phyloP scores from a whole-genome alignment of 1,140 invertebrate species.

The Zophobas atratus region DNA sequence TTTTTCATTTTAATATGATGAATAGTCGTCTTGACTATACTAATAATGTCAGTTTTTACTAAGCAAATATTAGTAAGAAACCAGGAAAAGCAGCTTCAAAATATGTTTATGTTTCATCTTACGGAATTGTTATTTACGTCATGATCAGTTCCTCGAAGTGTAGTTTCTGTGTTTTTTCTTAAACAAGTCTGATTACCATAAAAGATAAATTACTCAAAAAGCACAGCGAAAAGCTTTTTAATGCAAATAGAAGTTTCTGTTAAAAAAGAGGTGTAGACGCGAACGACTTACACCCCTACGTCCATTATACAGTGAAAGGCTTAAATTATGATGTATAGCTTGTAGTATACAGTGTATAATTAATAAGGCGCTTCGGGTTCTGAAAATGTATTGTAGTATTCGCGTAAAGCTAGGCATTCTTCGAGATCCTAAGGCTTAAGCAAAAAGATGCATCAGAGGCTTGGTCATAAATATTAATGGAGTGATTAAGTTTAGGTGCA shows the following conservation, averaged over 20 bases:
- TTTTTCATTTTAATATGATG: too few species aligned
- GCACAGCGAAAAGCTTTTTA: conserved; percentile 21
- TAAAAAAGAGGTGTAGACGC: conserved; percentile 29
- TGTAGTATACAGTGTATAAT: conserved; percentile 28
- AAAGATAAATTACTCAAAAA: conserved; percentile 29
- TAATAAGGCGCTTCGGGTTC: conserved; percentile 20
- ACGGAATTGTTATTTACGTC: neutral
- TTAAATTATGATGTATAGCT: conserved; percentile 40
- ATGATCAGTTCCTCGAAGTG: too few species aligned
- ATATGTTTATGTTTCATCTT: neutral
- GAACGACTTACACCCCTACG: conserved; percentile 13
- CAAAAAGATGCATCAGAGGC: conserved; percentile 12
- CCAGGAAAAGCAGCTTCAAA: neutral
- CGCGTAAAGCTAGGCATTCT: conserved; percentile 10
- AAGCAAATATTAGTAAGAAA: too few species aligned
- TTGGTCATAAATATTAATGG: conserved; percentile 31
- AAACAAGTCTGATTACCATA: conserved; percentile 32
- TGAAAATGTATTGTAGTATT: conserved; percentile 31
- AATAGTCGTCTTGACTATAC: too few species aligned
- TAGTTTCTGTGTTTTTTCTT: neutral
- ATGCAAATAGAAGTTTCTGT: conserved; percentile 33
- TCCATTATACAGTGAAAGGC: conserved; percentile 38
- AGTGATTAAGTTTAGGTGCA: conserved; percentile 16
- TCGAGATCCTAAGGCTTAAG: conserved; percentile 11
- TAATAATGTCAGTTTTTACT: too few species aligned